A percentile compares a stretch with the other conserved stretches of the same genome.
These are phyloP conservation scores for Diplogasteroides magnus DNA, from an alignment of 1,140 invertebrate genomes.

Conservation along the genomic window DNA sequence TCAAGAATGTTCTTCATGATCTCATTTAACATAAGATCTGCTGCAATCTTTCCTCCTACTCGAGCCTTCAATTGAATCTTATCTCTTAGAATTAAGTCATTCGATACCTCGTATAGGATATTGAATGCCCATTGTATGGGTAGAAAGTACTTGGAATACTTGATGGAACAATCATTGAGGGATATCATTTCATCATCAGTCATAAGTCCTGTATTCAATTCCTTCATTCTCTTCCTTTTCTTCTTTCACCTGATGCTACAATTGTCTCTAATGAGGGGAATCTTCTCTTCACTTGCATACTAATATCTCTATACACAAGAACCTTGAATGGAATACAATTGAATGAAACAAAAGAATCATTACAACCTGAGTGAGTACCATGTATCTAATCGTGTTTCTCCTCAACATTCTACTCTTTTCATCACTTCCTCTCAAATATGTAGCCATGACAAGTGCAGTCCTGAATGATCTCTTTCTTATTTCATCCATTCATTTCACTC, in stretches of 20 bases:
- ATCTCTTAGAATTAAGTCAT: neutral
- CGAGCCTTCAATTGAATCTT: too few relatives aligned
- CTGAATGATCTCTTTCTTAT: slow-evolving; percentile 15
- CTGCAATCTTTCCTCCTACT: slow-evolving; percentile 22
- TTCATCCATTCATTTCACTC: slow-evolving; percentile 7
- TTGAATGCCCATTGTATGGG: slow-evolving; percentile 26
- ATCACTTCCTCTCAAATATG: slow-evolving; percentile 30
- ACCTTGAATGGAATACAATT: slow-evolving; percentile 1
- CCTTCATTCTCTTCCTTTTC: neutral
- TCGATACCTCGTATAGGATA: slow-evolving; percentile 9
- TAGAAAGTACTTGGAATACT: slow-evolving; percentile 23
- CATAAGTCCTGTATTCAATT: slow-evolving; percentile 19
- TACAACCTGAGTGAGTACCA: slow-evolving; percentile 26
- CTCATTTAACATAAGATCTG: slow-evolving; percentile 25
- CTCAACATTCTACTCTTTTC: slow-evolving; percentile 27
- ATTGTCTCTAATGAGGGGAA: slow-evolving; percentile 27
- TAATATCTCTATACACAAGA: slow-evolving; percentile 43
- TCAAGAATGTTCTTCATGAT: slow-evolving; percentile 36
- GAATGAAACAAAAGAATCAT: neutral
- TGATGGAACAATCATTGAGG: neutral
- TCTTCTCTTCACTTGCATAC: slow-evolving; percentile 41
- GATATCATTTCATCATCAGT: slow-evolving; percentile 16
- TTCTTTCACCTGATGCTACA: slow-evolving; percentile 16
- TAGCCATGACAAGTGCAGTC: slow-evolving; percentile 24
- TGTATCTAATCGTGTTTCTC: slow-evolving; percentile 27